A percentile compares a stretch with the other conserved stretches of the same genome.
phyloP scores from a whole-genome alignment of 2,113 vertebrate genomes.

The Morone chrysops region DNA sequence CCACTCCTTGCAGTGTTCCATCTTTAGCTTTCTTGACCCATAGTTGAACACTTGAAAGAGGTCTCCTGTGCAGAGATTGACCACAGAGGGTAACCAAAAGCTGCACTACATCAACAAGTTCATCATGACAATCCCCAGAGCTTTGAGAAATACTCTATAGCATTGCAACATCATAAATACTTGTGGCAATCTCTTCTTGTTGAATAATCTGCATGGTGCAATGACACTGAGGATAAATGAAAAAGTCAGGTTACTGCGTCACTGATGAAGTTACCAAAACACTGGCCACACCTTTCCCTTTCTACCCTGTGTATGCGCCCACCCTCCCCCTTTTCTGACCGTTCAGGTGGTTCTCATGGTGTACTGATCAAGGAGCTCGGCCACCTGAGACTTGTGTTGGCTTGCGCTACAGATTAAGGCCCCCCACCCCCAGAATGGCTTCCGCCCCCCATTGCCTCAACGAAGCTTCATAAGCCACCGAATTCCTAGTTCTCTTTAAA shows the following conservation, averaged over 20 bases:
- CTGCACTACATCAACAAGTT: slow-evolving; percentile 27
- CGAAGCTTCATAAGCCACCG: slow-evolving; percentile 79
- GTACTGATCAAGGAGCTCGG: slow-evolving; percentile 74
- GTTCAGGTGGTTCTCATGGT: slow-evolving; percentile 76
- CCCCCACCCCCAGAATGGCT: slow-evolving; percentile 19
- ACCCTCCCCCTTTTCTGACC: slow-evolving; percentile 34
- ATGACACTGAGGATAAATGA: slow-evolving; percentile 26
- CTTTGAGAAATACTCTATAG: neutral
- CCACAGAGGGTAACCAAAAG: neutral
- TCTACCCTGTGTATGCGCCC: slow-evolving; percentile 11
- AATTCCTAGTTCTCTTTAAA: slow-evolving; percentile 84
- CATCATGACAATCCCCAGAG: neutral
- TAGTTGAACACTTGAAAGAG: slow-evolving; percentile 25
- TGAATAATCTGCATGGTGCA: neutral
- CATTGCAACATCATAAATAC: neutral
- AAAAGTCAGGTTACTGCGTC: slow-evolving; percentile 59
- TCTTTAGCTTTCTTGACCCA: slow-evolving; percentile 31
- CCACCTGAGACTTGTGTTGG: slow-evolving; percentile 82
- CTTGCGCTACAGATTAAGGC: slow-evolving; percentile 76
- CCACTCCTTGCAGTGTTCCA: slow-evolving; percentile 42
- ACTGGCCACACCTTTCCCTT: neutral
- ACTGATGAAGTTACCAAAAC: slow-evolving; percentile 59
- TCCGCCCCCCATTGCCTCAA: slow-evolving; percentile 55
- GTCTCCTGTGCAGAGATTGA: slow-evolving; percentile 19
- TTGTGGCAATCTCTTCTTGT: neutral